Conservation (phyloP, 2,888 invertebrate species). For the Caenorhabditis zanzibari region DNA sequence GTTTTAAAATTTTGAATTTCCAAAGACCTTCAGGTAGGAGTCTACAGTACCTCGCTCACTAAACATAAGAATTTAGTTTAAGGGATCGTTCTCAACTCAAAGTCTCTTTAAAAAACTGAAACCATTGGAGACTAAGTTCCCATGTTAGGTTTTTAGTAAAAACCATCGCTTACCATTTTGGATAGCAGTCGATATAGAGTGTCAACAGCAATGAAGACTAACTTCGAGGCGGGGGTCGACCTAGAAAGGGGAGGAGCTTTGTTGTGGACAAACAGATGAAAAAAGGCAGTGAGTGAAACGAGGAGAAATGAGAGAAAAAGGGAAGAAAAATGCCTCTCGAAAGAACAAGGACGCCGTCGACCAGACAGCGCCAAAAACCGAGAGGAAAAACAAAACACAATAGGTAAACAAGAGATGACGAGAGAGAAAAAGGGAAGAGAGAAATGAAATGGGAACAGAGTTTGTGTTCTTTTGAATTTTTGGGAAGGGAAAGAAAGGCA, state of each 20-base stretch:
- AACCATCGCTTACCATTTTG: conserved; percentile 7
- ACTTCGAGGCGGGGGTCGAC: conserved; percentile 37
- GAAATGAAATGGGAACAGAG: conserved; percentile 24
- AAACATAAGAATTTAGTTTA: too few species aligned
- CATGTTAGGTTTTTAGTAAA: not conserved
- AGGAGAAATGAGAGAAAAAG: not conserved
- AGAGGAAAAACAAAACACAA: conserved; percentile 35
- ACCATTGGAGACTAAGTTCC: not conserved
- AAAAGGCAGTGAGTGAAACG: not conserved
- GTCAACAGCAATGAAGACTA: conserved; percentile 43
- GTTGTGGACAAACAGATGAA: conserved; percentile 47
- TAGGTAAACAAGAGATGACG: conserved; percentile 45
- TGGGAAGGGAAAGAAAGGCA: conserved; percentile 3
- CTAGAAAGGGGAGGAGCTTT: conserved; percentile 45
- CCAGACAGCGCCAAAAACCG: conserved; percentile 31
- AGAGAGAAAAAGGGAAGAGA: conserved; percentile 28
- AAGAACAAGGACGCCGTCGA: conserved; percentile 5
- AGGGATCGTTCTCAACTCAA: too few species aligned
- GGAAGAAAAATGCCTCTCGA: conserved; percentile 38
- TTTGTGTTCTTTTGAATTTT: conserved; percentile 50
- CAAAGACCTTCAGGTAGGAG: too few species aligned
- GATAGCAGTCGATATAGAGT: conserved; percentile 35
- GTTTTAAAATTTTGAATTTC: too few species aligned
- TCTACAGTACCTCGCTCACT: too few species aligned
- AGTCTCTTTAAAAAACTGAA: too few species aligned